Evolutionary conservation across 2,888 invertebrate genomes (phyloP).

Genomic region (Ophion slaviceki): DNA sequence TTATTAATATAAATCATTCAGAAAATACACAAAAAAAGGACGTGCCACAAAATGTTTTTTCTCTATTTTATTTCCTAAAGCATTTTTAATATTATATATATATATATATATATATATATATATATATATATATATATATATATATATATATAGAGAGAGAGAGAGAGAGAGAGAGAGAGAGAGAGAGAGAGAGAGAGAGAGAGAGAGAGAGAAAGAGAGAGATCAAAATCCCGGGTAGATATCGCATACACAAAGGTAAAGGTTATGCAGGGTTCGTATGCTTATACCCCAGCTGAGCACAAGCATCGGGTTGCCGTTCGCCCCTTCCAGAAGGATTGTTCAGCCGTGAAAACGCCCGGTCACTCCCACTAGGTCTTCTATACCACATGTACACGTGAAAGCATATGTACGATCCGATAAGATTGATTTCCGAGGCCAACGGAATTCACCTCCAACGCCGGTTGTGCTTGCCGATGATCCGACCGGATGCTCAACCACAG

Average conservation of each 20-base stretch:
- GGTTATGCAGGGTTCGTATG: constrained; percentile 16
- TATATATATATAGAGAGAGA: too few species aligned
- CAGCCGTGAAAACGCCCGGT: constrained; percentile 63
- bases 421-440: constrained; percentile 65
- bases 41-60: too few species aligned
- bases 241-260: constrained; percentile 49
- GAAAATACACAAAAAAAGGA: too few species aligned
- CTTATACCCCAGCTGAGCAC: constrained; percentile 31
- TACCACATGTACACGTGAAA: neutral
- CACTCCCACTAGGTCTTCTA: constrained; percentile 45
- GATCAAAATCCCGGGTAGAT: constrained; percentile 33
- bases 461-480: constrained; percentile 27
- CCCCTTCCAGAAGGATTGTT: constrained; percentile 53
- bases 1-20: too few species aligned
- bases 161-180: too few species aligned
- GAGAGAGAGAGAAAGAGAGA: neutral
- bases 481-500: constrained; percentile 31
- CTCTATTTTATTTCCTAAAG: too few species aligned
- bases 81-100: too few species aligned
- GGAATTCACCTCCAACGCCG: constrained; percentile 46
- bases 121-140: too few species aligned
- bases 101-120: too few species aligned
- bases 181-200: neutral
- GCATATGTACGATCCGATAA: constrained; percentile 46
- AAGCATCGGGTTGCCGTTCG: constrained; percentile 30